Conservation (phyloP, 2,888 invertebrate species). For the Homarus gammarus region DNA sequence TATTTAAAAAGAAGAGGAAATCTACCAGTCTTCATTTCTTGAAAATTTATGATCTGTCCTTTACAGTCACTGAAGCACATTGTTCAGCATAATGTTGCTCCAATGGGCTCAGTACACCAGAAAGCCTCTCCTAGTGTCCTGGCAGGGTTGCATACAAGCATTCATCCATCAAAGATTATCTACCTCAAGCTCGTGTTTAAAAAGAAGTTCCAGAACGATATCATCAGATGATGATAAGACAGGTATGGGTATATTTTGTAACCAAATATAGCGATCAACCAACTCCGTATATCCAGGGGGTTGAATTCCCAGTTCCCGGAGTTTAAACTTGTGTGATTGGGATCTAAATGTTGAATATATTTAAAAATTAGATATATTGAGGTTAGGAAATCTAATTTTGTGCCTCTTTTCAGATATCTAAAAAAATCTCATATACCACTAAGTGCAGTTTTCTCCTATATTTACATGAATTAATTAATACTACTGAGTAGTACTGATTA, state of each 20-base stretch:
- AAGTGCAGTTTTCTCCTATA: neutral
- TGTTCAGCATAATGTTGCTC: neutral
- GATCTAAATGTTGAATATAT: neutral
- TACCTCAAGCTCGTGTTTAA: neutral
- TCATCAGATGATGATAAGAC: neutral
- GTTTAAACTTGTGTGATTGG: neutral
- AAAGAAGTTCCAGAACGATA: neutral
- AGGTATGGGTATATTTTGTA: too few species aligned
- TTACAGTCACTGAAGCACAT: neutral
- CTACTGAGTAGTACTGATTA: neutral
- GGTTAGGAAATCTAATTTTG: neutral
- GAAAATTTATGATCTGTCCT: neutral
- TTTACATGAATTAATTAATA: neutral
- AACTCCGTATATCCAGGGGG: neutral
- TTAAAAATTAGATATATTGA: neutral
- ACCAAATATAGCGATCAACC: neutral
- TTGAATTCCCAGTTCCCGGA: neutral
- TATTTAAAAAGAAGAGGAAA: too few species aligned
- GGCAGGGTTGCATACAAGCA: neutral
- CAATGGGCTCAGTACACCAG: neutral
- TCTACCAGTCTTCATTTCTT: too few species aligned
- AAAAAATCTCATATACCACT: neutral
- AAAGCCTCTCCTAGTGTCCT: neutral
- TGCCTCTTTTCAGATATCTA: neutral
- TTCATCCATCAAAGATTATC: neutral